Base-by-base conservation (phyloP, 2,113 vertebrate genomes). In the Colinus virginianus region DNA sequence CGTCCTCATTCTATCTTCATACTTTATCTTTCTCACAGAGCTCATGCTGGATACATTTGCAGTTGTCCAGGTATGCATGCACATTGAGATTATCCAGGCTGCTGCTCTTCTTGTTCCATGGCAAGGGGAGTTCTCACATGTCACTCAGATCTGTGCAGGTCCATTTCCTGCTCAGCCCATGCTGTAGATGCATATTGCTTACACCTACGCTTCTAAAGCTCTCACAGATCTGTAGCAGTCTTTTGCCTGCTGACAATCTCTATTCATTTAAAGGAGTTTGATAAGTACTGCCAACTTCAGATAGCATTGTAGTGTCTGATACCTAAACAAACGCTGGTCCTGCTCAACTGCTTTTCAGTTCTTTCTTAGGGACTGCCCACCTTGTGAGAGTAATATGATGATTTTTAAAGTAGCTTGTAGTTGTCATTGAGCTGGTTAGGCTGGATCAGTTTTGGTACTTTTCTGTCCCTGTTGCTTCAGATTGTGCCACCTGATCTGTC, bases 191-290 rank as follows among this genome's bases (percentile, higher is more conserved):
- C 38, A 22, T 84, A 25, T 26, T 89, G 53, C 46, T 21, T 76
- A 76, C 63, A 81, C 51, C 53, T 80, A 77, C 49, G 20, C 45
- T 79, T 88, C 63, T 88, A 43, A 84, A 62, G 64, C 83, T 92
- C 90, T 93, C 68, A 90, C 38, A 78, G 6, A 90, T 43, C 25
- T 67, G 21, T 63, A 67, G 66, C 51, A 90, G 88, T 46, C 69
- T 63, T 71, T 92, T 92, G 62, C 53, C 75, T 78, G 62, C 40
- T 94, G 13, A 9, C n/a, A 48, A 23, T 17, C 46, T 88, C 43
- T 79, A 11, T 48, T 85, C 13, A 36, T 87, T 90, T 82, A 81
- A 58, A 94, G 59, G 46, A 30, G 34, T 81, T 92, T 87, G 61
- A 58, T 84, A n/a, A 72, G 55, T 3, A 5, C 51, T 0, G 5